A percentile compares a stretch with the other conserved stretches of the same genome.
Conservation (phyloP, 2,113 vertebrate species). For the Cebidichthys violaceus region DNA sequence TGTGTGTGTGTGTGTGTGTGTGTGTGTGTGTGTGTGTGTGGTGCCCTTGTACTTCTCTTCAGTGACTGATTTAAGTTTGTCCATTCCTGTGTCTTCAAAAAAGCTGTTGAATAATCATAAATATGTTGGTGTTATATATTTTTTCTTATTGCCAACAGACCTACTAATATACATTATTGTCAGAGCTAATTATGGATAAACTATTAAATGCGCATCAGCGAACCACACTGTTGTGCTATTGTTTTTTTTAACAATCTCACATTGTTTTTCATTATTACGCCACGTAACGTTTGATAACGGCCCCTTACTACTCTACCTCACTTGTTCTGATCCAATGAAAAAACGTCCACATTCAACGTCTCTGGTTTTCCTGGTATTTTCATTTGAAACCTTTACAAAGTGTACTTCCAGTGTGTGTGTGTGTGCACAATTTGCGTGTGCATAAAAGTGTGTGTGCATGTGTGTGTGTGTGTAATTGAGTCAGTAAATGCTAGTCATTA, state of each 20-base stretch:
- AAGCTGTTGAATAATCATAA: neutral
- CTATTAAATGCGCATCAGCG: neutral
- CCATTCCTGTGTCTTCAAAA: neutral
- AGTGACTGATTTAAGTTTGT: neutral
- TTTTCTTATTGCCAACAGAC: neutral
- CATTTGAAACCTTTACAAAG: neutral
- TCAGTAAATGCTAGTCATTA: conserved; percentile 56
- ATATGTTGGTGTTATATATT: neutral
- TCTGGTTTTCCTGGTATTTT: too few relatives aligned
- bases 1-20: conserved; percentile 18
- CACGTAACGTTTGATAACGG: too few relatives aligned
- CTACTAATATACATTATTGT: neutral
- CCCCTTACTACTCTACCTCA: too few relatives aligned
- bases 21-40: conserved; percentile 23
- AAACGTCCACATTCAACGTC: too few relatives aligned
- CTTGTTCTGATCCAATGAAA: too few relatives aligned
- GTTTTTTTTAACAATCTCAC: neutral
- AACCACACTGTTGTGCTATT: neutral
- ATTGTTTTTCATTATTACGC: too few relatives aligned
- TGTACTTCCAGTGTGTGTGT: conserved; percentile 1
- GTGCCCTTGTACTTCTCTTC: neutral
- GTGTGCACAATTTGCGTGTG: neutral
- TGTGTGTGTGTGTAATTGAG: conserved; percentile 51
- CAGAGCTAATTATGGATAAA: neutral
- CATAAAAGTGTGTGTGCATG: neutral